A percentile compares a stretch with the other conserved stretches of the same genome.
phyloP scores from a whole-genome alignment of 2,888 invertebrate species.

The Leucozona laternaria region DNA sequence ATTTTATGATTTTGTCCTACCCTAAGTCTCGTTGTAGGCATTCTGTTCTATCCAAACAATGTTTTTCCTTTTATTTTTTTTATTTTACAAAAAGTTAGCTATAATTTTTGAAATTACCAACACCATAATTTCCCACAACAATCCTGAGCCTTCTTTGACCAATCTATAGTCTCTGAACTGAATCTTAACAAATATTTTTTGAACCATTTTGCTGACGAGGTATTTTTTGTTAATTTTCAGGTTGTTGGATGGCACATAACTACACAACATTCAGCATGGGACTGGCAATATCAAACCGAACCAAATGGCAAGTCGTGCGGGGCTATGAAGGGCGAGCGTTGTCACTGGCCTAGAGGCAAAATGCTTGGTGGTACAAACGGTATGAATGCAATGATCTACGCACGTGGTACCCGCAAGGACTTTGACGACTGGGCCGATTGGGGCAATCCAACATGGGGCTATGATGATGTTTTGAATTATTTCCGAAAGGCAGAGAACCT shows the following conservation, averaged over 20 bases:
- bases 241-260: conserved; percentile 82
- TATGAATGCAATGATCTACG: conserved; percentile 88
- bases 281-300: conserved; percentile 82
- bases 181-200: background rate
- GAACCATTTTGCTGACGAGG: background rate
- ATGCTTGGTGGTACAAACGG: conserved; percentile 88
- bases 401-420: conserved; percentile 87
- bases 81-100: too few species aligned
- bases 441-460: conserved; percentile 89
- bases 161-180: too few species aligned
- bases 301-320: conserved; percentile 82
- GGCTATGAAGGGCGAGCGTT: conserved; percentile 82
- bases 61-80: too few species aligned
- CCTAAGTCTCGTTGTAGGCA: too few species aligned
- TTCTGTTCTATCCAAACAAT: too few species aligned
- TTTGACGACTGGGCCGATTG: conserved; percentile 87
- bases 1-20: too few species aligned
- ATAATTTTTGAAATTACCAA: background rate
- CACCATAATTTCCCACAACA: too few species aligned
- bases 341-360: conserved; percentile 87
- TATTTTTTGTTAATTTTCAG: conserved; percentile 66
- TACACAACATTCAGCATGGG: conserved; percentile 82
- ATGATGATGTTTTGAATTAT: conserved; percentile 90
- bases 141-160: too few species aligned
- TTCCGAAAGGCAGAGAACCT: conserved; percentile 92